Conservation (phyloP, 2,888 invertebrate species). For the Scaptodrosophila latifasciaeformis region DNA sequence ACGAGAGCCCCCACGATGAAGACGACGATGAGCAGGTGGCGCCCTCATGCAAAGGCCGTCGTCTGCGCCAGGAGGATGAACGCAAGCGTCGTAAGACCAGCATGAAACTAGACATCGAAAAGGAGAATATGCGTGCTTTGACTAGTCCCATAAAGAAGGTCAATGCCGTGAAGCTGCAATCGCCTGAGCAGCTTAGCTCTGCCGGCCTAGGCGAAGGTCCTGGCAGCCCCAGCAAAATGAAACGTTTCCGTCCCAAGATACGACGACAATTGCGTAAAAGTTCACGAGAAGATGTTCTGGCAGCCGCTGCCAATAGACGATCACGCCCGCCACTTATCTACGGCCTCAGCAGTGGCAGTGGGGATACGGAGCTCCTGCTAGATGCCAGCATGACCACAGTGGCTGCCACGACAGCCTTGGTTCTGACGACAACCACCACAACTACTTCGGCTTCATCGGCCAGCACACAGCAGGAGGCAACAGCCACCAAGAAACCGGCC, state of each 20-base stretch:
- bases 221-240: conserved; percentile 73
- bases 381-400: conserved; percentile 55
- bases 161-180: conserved; percentile 35
- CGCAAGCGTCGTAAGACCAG: conserved; percentile 83
- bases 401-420: conserved; percentile 1
- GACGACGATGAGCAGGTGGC: conserved; percentile 61
- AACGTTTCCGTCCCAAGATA: conserved; percentile 75
- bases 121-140: conserved; percentile 77
- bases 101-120: conserved; percentile 85
- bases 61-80: conserved; percentile 82
- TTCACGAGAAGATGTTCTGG: conserved; percentile 68
- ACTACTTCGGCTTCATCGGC: conserved; percentile 23
- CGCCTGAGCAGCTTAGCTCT: conserved; percentile 62
- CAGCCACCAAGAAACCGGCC: conserved; percentile 38
- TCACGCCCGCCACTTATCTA: conserved; percentile 44
- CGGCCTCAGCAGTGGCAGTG: conserved; percentile 48
- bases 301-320: conserved; percentile 54
- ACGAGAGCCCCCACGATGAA: conserved; percentile 84
- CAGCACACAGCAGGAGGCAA: conserved; percentile 28
- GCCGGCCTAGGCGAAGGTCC: conserved; percentile 55
- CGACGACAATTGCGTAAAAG: conserved; percentile 71
- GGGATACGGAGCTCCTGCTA: conserved; percentile 61
- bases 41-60: conserved; percentile 52
- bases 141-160: conserved; percentile 75
- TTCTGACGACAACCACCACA: conserved; percentile 14